phyloP scores from a whole-genome alignment of 2,888 invertebrate genomes.

The Idaea aversata region DNA sequence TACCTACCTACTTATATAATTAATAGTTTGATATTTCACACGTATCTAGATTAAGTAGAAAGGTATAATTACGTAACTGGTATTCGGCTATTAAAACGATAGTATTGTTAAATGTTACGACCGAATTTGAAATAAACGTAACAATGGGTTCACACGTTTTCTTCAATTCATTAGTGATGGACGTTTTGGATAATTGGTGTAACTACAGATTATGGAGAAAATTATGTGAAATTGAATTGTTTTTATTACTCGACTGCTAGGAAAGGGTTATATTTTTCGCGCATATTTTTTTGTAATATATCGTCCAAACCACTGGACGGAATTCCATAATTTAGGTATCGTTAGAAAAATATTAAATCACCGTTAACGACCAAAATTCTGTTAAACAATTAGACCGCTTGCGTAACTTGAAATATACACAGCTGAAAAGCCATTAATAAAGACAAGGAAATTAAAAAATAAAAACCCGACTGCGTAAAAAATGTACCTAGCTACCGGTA shows the following conservation, averaged over 20 bases:
- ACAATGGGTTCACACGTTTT: conserved; percentile 31
- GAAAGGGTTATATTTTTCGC: no score
- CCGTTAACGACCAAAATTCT: no score
- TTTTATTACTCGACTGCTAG: neutral
- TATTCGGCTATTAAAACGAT: conserved; percentile 17
- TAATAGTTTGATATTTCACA: conserved; percentile 26
- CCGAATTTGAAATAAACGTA: conserved; percentile 21
- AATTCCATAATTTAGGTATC: no score
- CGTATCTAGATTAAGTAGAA: conserved; percentile 25
- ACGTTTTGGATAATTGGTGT: neutral
- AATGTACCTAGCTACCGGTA: no score
- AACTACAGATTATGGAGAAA: neutral
- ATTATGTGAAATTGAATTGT: neutral
- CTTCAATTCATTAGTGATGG: conserved; percentile 6
- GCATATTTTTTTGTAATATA: no score
- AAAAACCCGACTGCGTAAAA: no score
- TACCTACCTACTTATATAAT: neutral
- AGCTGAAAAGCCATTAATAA: no score
- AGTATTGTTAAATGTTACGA: conserved; percentile 15
- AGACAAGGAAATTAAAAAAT: no score
- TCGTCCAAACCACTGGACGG: no score
- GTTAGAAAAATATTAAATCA: no score
- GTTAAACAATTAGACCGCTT: no score
- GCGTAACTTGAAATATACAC: no score
- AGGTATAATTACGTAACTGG: conserved; percentile 32